phyloP scores from a whole-genome alignment of 2,797 vertebrate genomes.

The Gymnothorax reevesii region DNA sequence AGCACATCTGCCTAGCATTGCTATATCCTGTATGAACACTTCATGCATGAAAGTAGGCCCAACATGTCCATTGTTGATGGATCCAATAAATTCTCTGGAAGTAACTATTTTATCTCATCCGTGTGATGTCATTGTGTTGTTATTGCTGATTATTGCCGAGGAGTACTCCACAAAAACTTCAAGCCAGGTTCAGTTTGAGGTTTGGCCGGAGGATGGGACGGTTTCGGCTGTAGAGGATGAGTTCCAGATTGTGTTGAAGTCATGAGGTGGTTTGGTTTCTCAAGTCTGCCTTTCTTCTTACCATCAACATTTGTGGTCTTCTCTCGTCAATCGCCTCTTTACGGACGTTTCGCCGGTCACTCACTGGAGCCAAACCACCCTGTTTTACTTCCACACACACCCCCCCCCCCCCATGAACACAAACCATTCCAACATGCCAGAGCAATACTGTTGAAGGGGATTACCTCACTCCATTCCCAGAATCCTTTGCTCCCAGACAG shows the following conservation, averaged over 20 bases:
- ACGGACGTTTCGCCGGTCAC: neutral
- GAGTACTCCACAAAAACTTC: too few species aligned
- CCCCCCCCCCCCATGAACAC: constrained; percentile 9
- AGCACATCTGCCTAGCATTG: too few species aligned
- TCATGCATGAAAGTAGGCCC: too few species aligned
- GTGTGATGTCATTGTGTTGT: too few species aligned
- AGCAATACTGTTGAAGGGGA: constrained; percentile 5
- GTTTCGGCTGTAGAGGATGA: neutral
- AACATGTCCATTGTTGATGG: too few species aligned
- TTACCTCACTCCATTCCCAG: neutral
- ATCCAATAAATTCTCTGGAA: too few species aligned
- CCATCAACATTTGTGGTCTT: neutral
- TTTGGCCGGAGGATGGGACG: neutral
- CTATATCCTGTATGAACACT: too few species aligned
- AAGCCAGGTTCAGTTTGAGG: neutral
- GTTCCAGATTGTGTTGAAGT: neutral
- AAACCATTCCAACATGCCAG: constrained; percentile 14
- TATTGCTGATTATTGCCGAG: too few species aligned
- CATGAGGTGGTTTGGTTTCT: neutral
- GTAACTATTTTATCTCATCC: too few species aligned
- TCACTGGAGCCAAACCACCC: neutral
- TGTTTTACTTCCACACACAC: constrained; percentile 3
- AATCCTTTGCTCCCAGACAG: neutral
- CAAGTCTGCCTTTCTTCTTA: neutral
- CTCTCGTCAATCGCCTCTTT: neutral